A percentile compares a stretch with the other conserved stretches of the same genome.
Evolutionary conservation across 1,140 invertebrate genomes (phyloP).

Genomic region (Drosophila eugracilis): DNA sequence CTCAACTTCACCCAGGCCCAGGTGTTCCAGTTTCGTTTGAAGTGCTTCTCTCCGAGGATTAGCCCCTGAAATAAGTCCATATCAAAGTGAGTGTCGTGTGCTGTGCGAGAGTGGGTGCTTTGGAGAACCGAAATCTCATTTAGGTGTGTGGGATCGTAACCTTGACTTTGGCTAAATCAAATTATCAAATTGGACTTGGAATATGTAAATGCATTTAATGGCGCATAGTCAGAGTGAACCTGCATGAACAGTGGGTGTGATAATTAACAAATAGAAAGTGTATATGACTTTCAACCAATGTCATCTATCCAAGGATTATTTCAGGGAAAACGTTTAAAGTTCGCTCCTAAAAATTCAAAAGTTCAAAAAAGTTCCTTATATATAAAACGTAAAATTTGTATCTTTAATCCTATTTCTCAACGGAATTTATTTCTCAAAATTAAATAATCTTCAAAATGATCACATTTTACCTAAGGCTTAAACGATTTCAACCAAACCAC

Average conservation of each 20-base stretch:
- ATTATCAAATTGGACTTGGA: conserved; percentile 38
- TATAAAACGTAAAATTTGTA: too few relatives aligned
- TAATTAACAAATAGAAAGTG: background rate
- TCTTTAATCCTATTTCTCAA: too few relatives aligned
- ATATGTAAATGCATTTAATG: conserved; percentile 53
- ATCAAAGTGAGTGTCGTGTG: conserved; percentile 52
- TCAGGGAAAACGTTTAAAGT: too few relatives aligned
- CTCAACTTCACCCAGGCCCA: conserved; percentile 51
- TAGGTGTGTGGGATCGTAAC: conserved; percentile 51
- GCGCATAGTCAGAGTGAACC: conserved; percentile 15
- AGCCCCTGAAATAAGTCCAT: conserved; percentile 9
- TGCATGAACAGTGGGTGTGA: conserved; percentile 36
- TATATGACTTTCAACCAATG: background rate
- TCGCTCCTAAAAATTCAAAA: too few relatives aligned
- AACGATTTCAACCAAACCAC: conserved; percentile 7
- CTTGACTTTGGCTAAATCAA: conserved; percentile 69
- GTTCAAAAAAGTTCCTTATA: too few relatives aligned
- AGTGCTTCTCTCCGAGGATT: conserved; percentile 43
- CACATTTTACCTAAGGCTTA: too few relatives aligned
- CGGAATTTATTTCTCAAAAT: too few relatives aligned
- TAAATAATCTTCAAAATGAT: too few relatives aligned
- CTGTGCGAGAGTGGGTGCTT: conserved; percentile 37
- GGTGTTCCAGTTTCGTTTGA: conserved; percentile 63
- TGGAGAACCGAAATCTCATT: conserved; percentile 12
- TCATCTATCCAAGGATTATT: conserved; percentile 13